Evolutionary conservation across 1,140 invertebrate species (phyloP).

Genomic region (Druon quercuslanigerum): DNA sequence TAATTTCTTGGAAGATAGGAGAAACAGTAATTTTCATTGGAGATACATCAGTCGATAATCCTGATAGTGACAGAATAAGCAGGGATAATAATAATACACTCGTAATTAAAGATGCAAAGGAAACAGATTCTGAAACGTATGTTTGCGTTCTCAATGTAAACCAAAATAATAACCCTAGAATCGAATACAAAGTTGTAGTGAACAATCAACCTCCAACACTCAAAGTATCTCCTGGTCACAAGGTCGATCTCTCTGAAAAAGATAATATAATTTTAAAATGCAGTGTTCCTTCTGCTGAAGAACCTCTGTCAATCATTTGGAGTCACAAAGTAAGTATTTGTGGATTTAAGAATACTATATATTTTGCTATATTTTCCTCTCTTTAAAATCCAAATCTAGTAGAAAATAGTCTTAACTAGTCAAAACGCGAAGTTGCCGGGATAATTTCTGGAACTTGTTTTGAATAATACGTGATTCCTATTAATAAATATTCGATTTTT

Average conservation of each 20-base stretch:
- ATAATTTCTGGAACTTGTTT: too few relatives aligned
- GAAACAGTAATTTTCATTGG: not conserved
- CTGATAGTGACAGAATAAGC: conserved; percentile 1
- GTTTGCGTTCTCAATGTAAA: not conserved
- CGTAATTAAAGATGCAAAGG: not conserved
- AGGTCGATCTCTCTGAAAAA: not conserved
- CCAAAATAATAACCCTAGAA: not conserved
- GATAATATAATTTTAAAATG: not conserved
- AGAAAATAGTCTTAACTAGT: too few relatives aligned
- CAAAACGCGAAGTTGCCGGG: too few relatives aligned
- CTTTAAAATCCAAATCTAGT: not conserved
- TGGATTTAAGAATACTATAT: not conserved
- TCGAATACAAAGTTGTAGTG: conserved; percentile 1
- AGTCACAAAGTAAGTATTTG: not conserved
- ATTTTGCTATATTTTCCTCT: not conserved
- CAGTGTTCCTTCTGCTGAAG: not conserved
- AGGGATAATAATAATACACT: conserved; percentile 9
- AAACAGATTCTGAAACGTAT: not conserved
- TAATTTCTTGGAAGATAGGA: not conserved
- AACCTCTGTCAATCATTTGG: not conserved
- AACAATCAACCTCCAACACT: not conserved
- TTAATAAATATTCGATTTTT: not conserved
- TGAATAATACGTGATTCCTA: too few relatives aligned
- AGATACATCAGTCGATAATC: not conserved
- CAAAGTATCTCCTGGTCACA: not conserved